phyloP scores from a whole-genome alignment of 2,113 vertebrate species.

The Hemicordylus capensis region DNA sequence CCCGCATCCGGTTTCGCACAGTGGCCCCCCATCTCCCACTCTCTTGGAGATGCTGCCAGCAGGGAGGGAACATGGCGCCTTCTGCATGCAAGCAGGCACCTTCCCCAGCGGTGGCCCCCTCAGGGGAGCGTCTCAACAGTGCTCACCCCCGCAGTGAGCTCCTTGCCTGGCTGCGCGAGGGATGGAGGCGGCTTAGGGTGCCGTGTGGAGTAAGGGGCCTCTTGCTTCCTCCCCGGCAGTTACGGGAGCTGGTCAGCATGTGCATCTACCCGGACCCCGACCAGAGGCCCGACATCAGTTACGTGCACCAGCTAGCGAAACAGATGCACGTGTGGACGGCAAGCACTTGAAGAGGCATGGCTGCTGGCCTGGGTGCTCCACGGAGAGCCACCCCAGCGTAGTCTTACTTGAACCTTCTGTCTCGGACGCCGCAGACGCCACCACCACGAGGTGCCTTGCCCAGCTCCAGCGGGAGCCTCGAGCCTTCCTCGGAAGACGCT shows the following conservation, averaged over 20 bases:
- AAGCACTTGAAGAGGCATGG: conserved; percentile 77
- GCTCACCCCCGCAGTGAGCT: too few relatives aligned
- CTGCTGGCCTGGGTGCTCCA: accelerated
- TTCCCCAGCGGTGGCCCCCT: too few relatives aligned
- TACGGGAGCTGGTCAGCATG: conserved; percentile 87
- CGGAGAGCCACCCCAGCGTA: conserved; percentile 61
- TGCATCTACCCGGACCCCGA: conserved; percentile 86
- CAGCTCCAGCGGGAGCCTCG: conserved; percentile 48
- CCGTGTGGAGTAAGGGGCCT: not conserved
- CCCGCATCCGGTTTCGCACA: too few relatives aligned
- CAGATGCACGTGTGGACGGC: conserved; percentile 88
- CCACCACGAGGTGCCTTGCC: conserved; percentile 59
- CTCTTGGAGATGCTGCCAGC: too few relatives aligned
- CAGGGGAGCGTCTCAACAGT: too few relatives aligned
- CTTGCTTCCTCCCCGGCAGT: conserved; percentile 59
- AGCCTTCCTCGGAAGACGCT: conserved; percentile 49
- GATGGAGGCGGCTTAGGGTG: too few relatives aligned
- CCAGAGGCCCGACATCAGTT: conserved; percentile 82
- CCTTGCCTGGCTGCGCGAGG: too few relatives aligned
- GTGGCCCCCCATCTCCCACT: too few relatives aligned
- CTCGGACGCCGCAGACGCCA: too few relatives aligned
- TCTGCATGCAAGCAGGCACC: too few relatives aligned
- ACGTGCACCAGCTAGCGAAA: conserved; percentile 85
- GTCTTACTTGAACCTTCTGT: conserved; percentile 77
- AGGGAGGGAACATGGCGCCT: too few relatives aligned